Conservation (phyloP, 2,888 invertebrate genomes). For the Drosophila acutilabella region DNA sequence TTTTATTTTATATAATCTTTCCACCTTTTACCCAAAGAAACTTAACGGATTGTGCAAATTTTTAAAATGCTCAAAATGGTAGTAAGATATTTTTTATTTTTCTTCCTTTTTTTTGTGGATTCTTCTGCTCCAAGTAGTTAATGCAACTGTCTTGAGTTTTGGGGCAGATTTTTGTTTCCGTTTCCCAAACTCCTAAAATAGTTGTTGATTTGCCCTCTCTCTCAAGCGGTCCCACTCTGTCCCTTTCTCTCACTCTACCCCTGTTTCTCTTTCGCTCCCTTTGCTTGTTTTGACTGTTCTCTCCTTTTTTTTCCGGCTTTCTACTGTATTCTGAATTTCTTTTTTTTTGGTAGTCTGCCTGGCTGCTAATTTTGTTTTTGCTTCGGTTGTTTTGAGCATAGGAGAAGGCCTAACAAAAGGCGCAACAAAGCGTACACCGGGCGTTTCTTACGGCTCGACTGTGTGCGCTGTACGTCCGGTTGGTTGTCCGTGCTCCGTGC, state of each 20-base stretch:
- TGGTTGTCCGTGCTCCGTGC: constrained; percentile 2
- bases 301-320: constrained; percentile 24
- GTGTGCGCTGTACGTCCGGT: constrained; percentile 5
- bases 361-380: constrained; percentile 79
- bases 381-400: constrained; percentile 49
- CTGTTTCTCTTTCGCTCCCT: constrained; percentile 24
- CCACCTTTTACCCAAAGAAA: background rate
- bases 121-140: background rate
- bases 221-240: constrained; percentile 33
- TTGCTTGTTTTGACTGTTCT: constrained; percentile 61
- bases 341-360: constrained; percentile 26
- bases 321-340: constrained; percentile 23
- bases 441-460: constrained; percentile 26
- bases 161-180: background rate
- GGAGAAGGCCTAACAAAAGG: constrained; percentile 64
- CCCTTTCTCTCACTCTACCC: too few species aligned
- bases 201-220: constrained; percentile 45
- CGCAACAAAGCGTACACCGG: constrained; percentile 72
- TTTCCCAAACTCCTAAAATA: constrained; percentile 24
- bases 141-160: background rate
- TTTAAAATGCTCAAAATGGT: constrained; percentile 17
- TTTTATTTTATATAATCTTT: background rate
- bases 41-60: constrained; percentile 19
- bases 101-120: background rate
- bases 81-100: background rate